A percentile compares a stretch with the other conserved stretches of the same genome.
These are phyloP conservation scores for Galerucella nymphaeae DNA, from an alignment of 2,888 invertebrate genomes.

Conservation along the genomic window DNA sequence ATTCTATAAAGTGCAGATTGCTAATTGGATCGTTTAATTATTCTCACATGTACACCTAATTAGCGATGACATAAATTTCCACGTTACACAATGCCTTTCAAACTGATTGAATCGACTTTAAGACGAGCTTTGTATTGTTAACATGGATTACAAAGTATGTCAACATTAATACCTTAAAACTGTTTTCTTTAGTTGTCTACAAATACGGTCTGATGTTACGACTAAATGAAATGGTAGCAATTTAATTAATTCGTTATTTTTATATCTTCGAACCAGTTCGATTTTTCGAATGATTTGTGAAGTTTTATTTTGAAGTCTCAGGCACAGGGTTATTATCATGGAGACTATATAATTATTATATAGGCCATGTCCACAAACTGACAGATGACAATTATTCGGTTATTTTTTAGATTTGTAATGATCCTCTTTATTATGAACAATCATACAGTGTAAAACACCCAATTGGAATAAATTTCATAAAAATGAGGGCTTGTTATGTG, in stretches of 20 bases:
- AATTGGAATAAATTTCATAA: no score
- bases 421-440: no score
- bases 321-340: no score
- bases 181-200: neutral
- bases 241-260: neutral
- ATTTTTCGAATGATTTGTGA: neutral
- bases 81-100: neutral
- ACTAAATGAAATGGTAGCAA: neutral
- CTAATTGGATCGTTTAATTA: neutral
- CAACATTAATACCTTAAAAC: neutral
- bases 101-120: neutral
- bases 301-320: no score
- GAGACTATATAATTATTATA: no score
- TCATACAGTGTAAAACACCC: no score
- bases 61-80: conserved; percentile 4
- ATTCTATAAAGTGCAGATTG: neutral
- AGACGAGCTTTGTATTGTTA: neutral
- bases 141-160: conserved; percentile 4
- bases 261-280: neutral
- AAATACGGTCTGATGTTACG: neutral
- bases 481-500: no score
- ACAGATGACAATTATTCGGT: no score
- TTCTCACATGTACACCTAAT: neutral
- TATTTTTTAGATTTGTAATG: no score
- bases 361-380: no score